Evolutionary conservation across 2,113 vertebrate species (phyloP), one percentile per base, ranked within the genome.

Genomic region (Hydrolagus affinis): DNA sequence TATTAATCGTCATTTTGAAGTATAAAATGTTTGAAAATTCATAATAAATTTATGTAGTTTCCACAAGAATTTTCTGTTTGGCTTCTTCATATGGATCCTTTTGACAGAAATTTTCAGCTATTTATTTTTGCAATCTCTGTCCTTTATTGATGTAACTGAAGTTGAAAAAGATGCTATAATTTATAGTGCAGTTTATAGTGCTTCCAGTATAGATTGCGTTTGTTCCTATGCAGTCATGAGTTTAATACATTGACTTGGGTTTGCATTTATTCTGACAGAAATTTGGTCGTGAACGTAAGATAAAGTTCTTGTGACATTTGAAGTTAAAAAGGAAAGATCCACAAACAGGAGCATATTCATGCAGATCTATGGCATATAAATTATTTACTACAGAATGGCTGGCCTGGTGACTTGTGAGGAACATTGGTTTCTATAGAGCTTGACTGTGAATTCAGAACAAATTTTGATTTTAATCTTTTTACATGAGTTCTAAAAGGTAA

Each of bases 1-100:
- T 80, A 80, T 30, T 80, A 17, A 80, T 80, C 59, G 64, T 64
- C 59, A 80, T 80, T 80, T 80, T 80, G 25, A 12, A 64, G 8
- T 64, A 15, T 17, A 80, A 80, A 80, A 80, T 66, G 60, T 66
- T 80, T 80, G 60, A 64, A 11, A 64, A 74, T 14, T 19, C 77
- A 66, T 80, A 30, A 80, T 64, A 15, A 8, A 64, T 80, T 64
- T 19, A 80, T 80, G 23, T 15, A 25, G 56, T 8, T 78, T 60
- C n/a, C 76, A 78, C 76, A 66, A 30, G 12, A 66, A 64, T 30
- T 25, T 66, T 80, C 11, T 25, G 25, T 80, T 64, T 14, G 30
- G 60, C 23, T 80, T 80, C 59, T 62, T 62, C 11, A 62, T 25
- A 66, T 25, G 15, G 59, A 30, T 60, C 1, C 11, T 15, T 19